A percentile compares a stretch with the other conserved stretches of the same genome.
These are phyloP conservation scores for Cricetomys ansorgei DNA, from an alignment of 2,113 vertebrate genomes.

Conservation along the genomic window DNA sequence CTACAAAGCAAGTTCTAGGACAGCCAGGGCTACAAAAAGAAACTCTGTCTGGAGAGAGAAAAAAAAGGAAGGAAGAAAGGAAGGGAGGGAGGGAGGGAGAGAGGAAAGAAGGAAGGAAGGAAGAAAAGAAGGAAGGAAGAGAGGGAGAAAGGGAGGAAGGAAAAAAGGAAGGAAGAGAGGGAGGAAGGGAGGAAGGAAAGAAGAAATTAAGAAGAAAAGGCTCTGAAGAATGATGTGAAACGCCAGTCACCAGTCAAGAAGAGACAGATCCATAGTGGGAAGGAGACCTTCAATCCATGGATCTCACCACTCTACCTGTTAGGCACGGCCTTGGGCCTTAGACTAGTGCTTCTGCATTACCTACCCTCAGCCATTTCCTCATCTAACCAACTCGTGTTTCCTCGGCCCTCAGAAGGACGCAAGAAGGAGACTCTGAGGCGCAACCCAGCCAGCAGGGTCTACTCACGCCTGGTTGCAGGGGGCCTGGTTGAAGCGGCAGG, in stretches of 20 bases:
- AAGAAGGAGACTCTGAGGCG: not conserved
- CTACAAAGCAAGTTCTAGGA: no score
- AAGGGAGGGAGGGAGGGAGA: no score
- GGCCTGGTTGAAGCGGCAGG: conserved; percentile 89
- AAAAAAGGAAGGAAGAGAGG: no score
- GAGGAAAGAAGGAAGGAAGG: no score
- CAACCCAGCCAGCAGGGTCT: not conserved
- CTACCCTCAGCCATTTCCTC: not conserved
- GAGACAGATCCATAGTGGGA: not conserved
- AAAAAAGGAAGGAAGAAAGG: no score
- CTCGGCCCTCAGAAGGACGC: not conserved
- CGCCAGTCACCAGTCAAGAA: not conserved
- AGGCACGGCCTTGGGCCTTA: not conserved
- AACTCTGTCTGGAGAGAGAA: no score
- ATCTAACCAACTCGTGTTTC: not conserved
- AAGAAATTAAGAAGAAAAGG: no score
- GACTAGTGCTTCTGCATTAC: not conserved
- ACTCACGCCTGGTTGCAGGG: conserved; percentile 88
- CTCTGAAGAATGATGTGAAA: not conserved
- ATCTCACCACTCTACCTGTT: not conserved
- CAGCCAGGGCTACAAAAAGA: no score
- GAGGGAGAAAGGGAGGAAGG: no score
- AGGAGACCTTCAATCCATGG: not conserved
- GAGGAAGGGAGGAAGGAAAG: no score
- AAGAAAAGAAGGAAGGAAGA: no score